phyloP scores from a whole-genome alignment of 2,888 invertebrate species.

The Actias luna region DNA sequence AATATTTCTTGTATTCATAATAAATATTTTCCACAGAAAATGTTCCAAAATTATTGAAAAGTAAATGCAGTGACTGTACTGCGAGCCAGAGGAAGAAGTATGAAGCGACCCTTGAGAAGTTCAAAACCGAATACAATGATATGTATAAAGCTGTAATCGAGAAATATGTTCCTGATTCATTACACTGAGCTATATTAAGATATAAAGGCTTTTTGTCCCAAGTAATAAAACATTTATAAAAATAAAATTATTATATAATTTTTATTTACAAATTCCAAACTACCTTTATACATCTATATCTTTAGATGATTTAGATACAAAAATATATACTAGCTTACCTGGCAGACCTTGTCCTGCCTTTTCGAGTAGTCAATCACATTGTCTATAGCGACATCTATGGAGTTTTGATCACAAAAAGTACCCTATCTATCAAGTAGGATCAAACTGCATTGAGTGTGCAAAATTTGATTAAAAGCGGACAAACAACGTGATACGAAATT shows the following conservation, averaged over 20 bases:
- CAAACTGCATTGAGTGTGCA: too few relatives aligned
- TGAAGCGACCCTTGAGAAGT: slow-evolving; percentile 18
- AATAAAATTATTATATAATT: background rate
- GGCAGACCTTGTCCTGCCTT: too few relatives aligned
- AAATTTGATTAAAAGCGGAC: too few relatives aligned
- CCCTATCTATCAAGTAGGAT: too few relatives aligned
- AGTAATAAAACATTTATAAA: background rate
- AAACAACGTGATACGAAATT: too few relatives aligned
- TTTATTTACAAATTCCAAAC: background rate
- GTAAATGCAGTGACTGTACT: slow-evolving; percentile 32
- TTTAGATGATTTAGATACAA: too few relatives aligned
- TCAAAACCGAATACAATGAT: slow-evolving; percentile 21
- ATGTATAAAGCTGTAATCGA: slow-evolving; percentile 22
- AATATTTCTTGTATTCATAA: background rate
- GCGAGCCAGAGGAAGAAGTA: slow-evolving; percentile 29
- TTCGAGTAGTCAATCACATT: too few relatives aligned
- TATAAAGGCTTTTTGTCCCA: background rate
- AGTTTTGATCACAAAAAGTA: too few relatives aligned
- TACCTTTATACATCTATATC: too few relatives aligned
- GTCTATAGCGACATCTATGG: too few relatives aligned
- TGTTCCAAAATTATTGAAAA: slow-evolving; percentile 26
- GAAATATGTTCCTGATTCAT: slow-evolving; percentile 6
- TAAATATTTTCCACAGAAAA: slow-evolving; percentile 24
- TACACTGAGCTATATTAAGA: background rate
- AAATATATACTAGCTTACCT: too few relatives aligned